These are phyloP conservation scores for Samia ricini DNA, from an alignment of 1,140 invertebrate genomes.

Conservation along the genomic window DNA sequence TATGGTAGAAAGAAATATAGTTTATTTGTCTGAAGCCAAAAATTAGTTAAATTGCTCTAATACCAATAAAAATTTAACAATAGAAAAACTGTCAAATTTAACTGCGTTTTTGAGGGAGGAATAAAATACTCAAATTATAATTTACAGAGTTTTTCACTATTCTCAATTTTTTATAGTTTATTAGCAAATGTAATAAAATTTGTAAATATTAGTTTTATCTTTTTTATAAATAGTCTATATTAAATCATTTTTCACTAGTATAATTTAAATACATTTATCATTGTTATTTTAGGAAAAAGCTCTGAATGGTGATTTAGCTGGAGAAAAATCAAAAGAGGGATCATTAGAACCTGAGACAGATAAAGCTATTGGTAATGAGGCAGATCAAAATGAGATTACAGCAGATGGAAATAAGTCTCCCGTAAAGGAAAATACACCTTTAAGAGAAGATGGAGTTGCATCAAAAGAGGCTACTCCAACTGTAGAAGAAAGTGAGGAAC, in stretches of 20 bases:
- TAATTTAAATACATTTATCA: neutral
- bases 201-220: too few species aligned
- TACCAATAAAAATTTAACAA: too few species aligned
- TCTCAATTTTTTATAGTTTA: too few species aligned
- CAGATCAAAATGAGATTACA: constrained; percentile 24
- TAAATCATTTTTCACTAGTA: neutral
- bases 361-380: constrained; percentile 17
- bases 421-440: constrained; percentile 27
- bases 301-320: constrained; percentile 53
- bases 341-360: constrained; percentile 23
- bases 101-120: too few species aligned
- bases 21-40: too few species aligned
- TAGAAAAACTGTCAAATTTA: too few species aligned
- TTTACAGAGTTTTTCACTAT: too few species aligned
- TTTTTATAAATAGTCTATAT: neutral
- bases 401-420: constrained; percentile 16
- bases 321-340: constrained; percentile 16
- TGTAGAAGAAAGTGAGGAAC: constrained; percentile 25
- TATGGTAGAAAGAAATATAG: too few species aligned
- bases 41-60: too few species aligned
- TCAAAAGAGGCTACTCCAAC: constrained; percentile 31
- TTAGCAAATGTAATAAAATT: too few species aligned
- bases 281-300: constrained; percentile 35
- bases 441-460: constrained; percentile 21
- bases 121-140: too few species aligned